Evolutionary conservation across 2,888 invertebrate genomes (phyloP), one percentile per base, ranked within the genome.

Genomic region (Tromatobia lineatoria): DNA sequence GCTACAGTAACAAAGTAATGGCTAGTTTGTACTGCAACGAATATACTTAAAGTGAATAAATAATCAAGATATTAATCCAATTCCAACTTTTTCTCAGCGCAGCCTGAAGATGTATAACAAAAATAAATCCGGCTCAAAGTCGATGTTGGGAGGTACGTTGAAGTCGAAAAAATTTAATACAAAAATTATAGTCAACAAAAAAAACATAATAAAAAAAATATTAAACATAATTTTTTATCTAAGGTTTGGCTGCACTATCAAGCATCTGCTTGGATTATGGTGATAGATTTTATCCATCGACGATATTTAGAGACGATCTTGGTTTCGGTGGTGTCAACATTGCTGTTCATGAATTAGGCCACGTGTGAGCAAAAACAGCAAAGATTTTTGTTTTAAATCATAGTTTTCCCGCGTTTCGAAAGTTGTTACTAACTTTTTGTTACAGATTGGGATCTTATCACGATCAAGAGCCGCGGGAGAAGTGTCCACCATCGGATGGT

Each of bases 331-430:
- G 15, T 29, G 15, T 59, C 13, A 20, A 20, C 54, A 2, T 4
- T 4, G 59, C 59, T n/a, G 59, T 29, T 59, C 59, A 59, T n/a
- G 59, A 59, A 59, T 15, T 59, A n/a, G 25, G 13, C 13, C 59
- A 59, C 59, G 29, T 59, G 59, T 59, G 13, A 13, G 29, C n/a
- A 15, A 29, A 57, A 57, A 38, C n/a, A 52, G 15, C 13, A 11
- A 23, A 18, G 23, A 54, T 25, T 54, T 11, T 54, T 13, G n/a
- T 13, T 13, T 11, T 23, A 8, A 13, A 18, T 50, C 7, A 18
- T 50, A 18, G 3, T n/a, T 50, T 18, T 8, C 3, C 0, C 18
- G 2, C 2, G 0, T 10, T 38, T 8, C 7, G 10, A 50, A 6
- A 2, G 15, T 50, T 18, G n/a, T n/a, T 4, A 1, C 0, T 15